phyloP scores from a whole-genome alignment of 2,888 invertebrate genomes.

The Cyclophora punctaria region DNA sequence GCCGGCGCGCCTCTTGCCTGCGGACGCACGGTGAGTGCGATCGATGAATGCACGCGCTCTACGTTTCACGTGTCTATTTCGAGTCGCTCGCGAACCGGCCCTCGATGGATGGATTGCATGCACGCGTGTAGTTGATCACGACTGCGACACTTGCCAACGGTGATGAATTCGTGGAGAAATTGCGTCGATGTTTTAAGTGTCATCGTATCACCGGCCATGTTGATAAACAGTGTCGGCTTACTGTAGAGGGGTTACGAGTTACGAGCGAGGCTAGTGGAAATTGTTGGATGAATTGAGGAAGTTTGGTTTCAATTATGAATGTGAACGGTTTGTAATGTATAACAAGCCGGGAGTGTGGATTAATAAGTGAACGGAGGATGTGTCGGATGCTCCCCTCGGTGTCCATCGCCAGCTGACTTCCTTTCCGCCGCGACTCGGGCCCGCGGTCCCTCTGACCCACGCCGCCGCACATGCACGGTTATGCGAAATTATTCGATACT shows the following conservation, averaged over 20 bases:
- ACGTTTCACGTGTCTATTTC: constrained; percentile 60
- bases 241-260: constrained; percentile 35
- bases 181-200: constrained; percentile 43
- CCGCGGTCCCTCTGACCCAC: background rate
- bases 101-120: constrained; percentile 44
- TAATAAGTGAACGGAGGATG: constrained; percentile 12
- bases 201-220: constrained; percentile 43
- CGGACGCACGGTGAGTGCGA: constrained; percentile 73
- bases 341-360: constrained; percentile 25
- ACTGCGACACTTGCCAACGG: constrained; percentile 38
- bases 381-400: constrained; percentile 14
- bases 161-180: constrained; percentile 40
- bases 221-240: constrained; percentile 69
- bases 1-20: constrained; percentile 49
- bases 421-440: constrained; percentile 33
- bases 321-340: constrained; percentile 37
- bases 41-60: constrained; percentile 62
- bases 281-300: constrained; percentile 44
- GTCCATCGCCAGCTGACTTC: constrained; percentile 49
- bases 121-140: constrained; percentile 39
- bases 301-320: constrained; percentile 38
- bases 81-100: constrained; percentile 59
- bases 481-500: constrained; percentile 39
- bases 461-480: constrained; percentile 29
- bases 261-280: constrained; percentile 36